Evolutionary conservation across 2,113 vertebrate genomes (phyloP).

Genomic region (Capreolus pygargus): DNA sequence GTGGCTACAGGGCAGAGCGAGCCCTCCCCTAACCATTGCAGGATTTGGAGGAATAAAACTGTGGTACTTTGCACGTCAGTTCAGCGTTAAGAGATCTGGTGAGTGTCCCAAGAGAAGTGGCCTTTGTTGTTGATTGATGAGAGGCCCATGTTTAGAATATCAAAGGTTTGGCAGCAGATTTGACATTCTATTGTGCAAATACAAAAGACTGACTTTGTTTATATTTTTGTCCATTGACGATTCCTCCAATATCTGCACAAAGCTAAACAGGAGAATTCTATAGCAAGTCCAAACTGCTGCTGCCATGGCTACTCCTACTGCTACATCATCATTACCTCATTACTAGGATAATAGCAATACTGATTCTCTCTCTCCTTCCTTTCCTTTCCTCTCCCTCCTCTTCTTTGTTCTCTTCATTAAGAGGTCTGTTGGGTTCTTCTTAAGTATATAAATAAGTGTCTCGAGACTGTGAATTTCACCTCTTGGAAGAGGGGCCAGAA

Average conservation of each 20-base stretch:
- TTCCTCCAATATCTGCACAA: accelerated
- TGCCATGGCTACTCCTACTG: accelerated
- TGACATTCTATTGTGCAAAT: neutral
- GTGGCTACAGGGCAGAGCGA: too few relatives aligned
- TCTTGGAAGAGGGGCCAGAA: neutral
- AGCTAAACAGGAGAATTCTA: neutral
- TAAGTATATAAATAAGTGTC: neutral
- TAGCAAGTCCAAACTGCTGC: too few relatives aligned
- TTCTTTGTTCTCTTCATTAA: neutral
- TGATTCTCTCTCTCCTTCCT: neutral
- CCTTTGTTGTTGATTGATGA: neutral
- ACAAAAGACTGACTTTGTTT: neutral
- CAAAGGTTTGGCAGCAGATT: neutral
- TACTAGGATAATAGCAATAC: accelerated
- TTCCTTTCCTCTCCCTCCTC: neutral
- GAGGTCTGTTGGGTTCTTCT: neutral
- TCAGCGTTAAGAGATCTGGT: neutral
- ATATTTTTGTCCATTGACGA: neutral
- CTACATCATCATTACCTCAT: neutral
- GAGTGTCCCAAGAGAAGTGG: neutral
- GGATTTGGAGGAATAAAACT: neutral
- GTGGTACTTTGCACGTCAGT: neutral
- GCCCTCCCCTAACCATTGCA: neutral
- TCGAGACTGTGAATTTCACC: neutral
- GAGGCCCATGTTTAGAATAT: neutral